Base-by-base conservation (phyloP, 2,113 vertebrate genomes). In the Parus major region DNA sequence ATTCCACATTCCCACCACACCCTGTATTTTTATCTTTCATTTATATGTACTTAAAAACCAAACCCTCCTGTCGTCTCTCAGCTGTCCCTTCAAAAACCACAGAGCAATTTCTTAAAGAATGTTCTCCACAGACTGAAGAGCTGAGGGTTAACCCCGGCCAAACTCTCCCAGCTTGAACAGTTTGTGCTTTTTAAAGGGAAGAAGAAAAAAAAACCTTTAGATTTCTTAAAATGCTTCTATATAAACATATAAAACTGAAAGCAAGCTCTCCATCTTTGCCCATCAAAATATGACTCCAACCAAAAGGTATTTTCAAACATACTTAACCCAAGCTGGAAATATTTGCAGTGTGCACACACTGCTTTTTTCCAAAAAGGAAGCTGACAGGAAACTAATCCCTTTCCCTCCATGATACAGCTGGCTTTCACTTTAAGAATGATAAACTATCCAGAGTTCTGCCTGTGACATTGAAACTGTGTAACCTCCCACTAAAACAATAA, bases 11-110 rank as follows among this genome's bases (percentile, higher is more conserved):
- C n/a, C 68, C 70, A 79, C 35, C 73, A 73, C 0, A 0, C 39
- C 27, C 75, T 77, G 33, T 55, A 46, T 49, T 75, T 82, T 77
- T 83, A 70, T 44, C 55, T 80, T 87, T 80, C 59, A 44, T 68
- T 90, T 60, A 41, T 7, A 47, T 5, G 16, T 15, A 77, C 57
- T 73, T 25, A 72, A 91, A 84, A 68, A 31, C 14, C 4, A 41
- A 81, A 94, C n/a, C 14, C 60, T 88, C 29, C 60, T 39, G 42
- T 8, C 47, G 90, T 53, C 21, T 60, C 69, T 76, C 46, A 41
- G 69, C 71, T 85, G 42, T 31, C 68, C 95, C 72, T 90, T 97
- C 98, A 98, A 55, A 63, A 98, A 98, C 98, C 97, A 87, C 91
- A 80, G 71, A 46, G 50, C 5, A 11, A 20, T 55, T 87, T 59